Evolutionary conservation across 2,888 invertebrate genomes (phyloP).

Genomic region (Synergus laeviventris): DNA sequence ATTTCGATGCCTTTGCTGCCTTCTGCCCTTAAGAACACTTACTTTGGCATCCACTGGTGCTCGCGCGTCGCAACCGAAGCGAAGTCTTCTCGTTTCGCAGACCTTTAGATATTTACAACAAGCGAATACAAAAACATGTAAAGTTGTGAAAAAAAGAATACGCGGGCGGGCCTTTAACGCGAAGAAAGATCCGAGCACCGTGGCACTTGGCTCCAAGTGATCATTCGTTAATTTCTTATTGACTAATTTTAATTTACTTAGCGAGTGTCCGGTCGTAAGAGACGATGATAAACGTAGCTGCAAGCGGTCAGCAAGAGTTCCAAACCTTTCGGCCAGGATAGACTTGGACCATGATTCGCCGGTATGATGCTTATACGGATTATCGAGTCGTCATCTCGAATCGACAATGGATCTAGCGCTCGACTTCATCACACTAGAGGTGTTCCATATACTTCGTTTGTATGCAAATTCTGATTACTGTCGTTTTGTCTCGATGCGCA

Average conservation of each 20-base stretch:
- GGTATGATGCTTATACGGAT: conserved; percentile 65
- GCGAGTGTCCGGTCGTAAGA: conserved; percentile 41
- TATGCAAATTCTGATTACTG: conserved; percentile 89
- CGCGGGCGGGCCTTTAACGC: conserved; percentile 17
- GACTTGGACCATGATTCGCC: conserved; percentile 54
- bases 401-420: conserved; percentile 78
- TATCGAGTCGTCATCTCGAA: conserved; percentile 65
- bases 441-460: conserved; percentile 85
- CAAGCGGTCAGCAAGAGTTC: conserved; percentile 43
- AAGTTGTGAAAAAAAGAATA: conserved; percentile 22
- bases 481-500: conserved; percentile 86
- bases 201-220: conserved; percentile 45
- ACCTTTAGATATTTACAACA: conserved; percentile 56
- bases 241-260: conserved; percentile 43
- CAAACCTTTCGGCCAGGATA: conserved; percentile 43
- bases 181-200: conserved; percentile 44
- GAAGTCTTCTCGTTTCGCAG: conserved; percentile 30
- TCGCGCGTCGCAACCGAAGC: conserved; percentile 41
- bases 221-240: conserved; percentile 42
- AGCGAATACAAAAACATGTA: conserved; percentile 48
- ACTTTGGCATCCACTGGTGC: conserved; percentile 54
- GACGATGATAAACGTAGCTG: conserved; percentile 32
- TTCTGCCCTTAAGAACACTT: conserved; percentile 47
- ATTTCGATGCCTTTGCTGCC: conserved; percentile 42
- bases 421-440: conserved; percentile 86